phyloP scores from a whole-genome alignment of 2,888 invertebrate species.

The Watsonalla binaria region DNA sequence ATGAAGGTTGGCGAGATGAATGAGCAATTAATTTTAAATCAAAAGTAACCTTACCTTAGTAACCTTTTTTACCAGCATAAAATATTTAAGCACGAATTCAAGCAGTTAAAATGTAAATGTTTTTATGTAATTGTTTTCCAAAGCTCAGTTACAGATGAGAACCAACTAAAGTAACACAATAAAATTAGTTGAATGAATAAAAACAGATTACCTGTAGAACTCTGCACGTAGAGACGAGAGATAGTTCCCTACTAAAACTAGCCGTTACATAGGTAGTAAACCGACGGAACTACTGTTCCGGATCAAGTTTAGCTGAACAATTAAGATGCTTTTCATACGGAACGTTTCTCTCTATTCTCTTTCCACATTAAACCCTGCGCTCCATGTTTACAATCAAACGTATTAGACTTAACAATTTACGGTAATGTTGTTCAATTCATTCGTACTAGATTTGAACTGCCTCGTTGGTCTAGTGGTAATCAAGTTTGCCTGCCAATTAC shows the following conservation, averaged over 20 bases:
- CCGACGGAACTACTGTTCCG: background rate
- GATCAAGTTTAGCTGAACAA: constrained; percentile 1
- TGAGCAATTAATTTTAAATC: no score
- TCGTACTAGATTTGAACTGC: no score
- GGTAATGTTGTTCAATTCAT: constrained; percentile 4
- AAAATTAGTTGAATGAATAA: background rate
- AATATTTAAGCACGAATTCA: no score
- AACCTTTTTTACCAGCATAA: no score
- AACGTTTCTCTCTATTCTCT: background rate
- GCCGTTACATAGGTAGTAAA: background rate
- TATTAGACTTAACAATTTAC: background rate
- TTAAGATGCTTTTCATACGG: constrained; percentile 1
- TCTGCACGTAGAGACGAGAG: background rate
- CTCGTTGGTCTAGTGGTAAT: no score
- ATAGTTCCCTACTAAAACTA: background rate
- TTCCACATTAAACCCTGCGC: background rate
- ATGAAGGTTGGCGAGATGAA: no score
- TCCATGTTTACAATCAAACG: background rate
- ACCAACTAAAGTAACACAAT: background rate
- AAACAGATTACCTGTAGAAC: background rate
- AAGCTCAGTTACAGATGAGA: no score
- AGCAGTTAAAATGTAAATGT: no score
- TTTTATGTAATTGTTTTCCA: no score
- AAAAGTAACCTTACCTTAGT: no score
- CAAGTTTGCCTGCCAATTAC: no score